Evolutionary conservation across 2,888 invertebrate genomes (phyloP).

Genomic region (Tipula vernalis): DNA sequence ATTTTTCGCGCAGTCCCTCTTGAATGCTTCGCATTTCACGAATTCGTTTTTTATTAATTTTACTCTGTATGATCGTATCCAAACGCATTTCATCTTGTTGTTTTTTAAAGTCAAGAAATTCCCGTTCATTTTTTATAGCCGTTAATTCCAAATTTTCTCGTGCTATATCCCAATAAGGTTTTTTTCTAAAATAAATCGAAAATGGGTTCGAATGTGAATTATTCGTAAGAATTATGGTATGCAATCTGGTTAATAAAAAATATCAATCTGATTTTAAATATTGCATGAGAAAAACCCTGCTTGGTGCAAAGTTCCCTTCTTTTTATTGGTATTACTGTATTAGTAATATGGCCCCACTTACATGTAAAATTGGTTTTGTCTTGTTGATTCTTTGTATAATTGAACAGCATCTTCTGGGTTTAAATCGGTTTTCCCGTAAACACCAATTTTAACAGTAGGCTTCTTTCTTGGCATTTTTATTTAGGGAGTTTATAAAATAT

Average conservation of each 20-base stretch:
- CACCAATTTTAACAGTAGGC: conserved; percentile 30
- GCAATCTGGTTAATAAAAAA: no score
- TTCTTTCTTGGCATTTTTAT: conserved; percentile 28
- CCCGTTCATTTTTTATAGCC: conserved; percentile 28
- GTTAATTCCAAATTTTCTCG: conserved; percentile 30
- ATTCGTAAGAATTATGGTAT: no score
- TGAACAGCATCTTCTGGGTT: conserved; percentile 29
- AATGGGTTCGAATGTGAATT: no score
- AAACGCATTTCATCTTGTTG: conserved; percentile 28
- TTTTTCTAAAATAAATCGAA: conserved; percentile 23
- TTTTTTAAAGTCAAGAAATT: conserved; percentile 26
- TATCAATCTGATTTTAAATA: no score
- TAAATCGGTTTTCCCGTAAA: conserved; percentile 30
- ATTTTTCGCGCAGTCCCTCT: conserved; percentile 26
- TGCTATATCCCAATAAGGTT: conserved; percentile 32
- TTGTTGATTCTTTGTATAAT: conserved; percentile 28
- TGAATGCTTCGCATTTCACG: conserved; percentile 26
- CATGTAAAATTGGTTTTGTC: conserved; percentile 29
- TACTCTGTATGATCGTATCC: conserved; percentile 24
- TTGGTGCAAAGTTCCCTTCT: no score
- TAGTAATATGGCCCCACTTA: conserved; percentile 18
- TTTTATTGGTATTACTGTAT: no score
- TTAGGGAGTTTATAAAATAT: neutral
- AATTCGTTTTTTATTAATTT: conserved; percentile 26
- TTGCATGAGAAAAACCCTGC: no score